These are phyloP conservation scores for Rattus norvegicus DNA, from an alignment of 2,113 vertebrate genomes.

Conservation along the genomic window GRCr8 NC_086022.1:67996001-67996500, in stretches of 20 bases:
- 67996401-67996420: too few relatives aligned
- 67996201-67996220: background rate
- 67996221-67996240: background rate
- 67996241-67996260: background rate
- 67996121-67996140: background rate
- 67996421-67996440: background rate
- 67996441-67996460: background rate
- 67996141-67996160: rapidly evolving
- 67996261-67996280: background rate
- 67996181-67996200: background rate
- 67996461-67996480: background rate
- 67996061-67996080: background rate
- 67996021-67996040: background rate
- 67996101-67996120: background rate
- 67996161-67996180: background rate
- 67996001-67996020: background rate
- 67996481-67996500: too few relatives aligned
- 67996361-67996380: background rate
- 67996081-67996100: background rate
- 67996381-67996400: too few relatives aligned
- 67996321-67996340: background rate
- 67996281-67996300: background rate
- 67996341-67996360: rapidly evolving
- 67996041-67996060: background rate
- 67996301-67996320: background rate